A percentile compares a stretch with the other conserved stretches of the same genome.
Conservation (phyloP, 2,113 vertebrate genomes). For the Thinocorus orbignyianus region DNA sequence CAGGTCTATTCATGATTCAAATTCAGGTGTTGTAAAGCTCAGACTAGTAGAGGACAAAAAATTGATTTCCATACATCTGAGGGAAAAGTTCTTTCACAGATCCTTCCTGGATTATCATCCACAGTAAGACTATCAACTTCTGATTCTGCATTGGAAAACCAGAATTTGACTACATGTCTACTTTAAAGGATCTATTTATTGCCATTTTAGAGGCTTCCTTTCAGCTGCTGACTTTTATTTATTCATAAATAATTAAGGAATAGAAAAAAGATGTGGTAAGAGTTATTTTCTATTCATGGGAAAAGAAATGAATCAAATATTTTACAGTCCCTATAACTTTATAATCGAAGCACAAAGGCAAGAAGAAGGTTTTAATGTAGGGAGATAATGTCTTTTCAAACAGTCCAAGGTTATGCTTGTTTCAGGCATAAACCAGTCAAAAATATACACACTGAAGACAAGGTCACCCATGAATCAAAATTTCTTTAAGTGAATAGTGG, state of each 20-base stretch:
- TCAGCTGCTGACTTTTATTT: neutral
- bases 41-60: neutral
- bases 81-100: neutral
- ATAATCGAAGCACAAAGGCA: neutral
- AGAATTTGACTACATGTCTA: neutral
- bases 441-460: neutral
- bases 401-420: neutral
- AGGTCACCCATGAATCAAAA: neutral
- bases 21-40: neutral
- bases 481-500: neutral
- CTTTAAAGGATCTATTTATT: neutral
- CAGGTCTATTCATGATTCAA: neutral
- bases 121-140: neutral
- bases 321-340: neutral
- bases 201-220: neutral
- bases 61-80: neutral
- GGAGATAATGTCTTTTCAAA: neutral
- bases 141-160: neutral
- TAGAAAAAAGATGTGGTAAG: neutral
- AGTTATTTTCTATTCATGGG: slow-evolving; percentile 5
- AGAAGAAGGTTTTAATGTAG: neutral
- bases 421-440: neutral
- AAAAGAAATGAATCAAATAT: neutral
- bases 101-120: neutral
- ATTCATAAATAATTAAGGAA: slow-evolving; percentile 34